These are phyloP conservation scores for Lepus timidus DNA, from an alignment of 2,113 vertebrate genomes.

Conservation along the genomic window DNA sequence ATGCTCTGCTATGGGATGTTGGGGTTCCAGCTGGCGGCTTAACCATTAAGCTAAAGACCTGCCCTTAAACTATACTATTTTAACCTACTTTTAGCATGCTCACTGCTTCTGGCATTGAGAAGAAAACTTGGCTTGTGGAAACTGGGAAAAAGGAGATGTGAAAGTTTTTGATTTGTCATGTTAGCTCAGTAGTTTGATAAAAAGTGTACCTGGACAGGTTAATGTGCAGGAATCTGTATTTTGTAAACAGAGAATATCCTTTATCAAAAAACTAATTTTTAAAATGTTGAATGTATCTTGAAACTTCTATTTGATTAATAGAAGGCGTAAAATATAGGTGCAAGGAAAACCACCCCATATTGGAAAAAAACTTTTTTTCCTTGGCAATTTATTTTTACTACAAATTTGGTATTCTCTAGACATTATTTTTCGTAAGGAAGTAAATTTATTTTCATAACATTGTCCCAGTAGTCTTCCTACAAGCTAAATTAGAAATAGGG, in stretches of 20 bases:
- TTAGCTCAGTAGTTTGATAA: conserved; percentile 26
- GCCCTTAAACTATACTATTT: neutral
- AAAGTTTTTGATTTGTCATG: conserved; percentile 9
- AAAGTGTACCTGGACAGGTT: conserved; percentile 23
- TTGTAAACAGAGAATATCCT: conserved; percentile 7
- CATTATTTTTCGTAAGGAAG: conserved; percentile 3
- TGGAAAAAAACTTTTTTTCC: conserved; percentile 8
- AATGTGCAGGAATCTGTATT: neutral
- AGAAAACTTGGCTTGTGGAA: conserved; percentile 18
- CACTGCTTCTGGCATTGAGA: neutral
- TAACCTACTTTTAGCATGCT: conserved; percentile 1
- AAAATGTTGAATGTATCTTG: neutral
- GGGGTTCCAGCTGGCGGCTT: too few species aligned
- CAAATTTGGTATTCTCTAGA: neutral
- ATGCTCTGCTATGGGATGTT: too few species aligned
- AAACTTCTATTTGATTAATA: conserved; percentile 29
- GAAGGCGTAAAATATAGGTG: neutral
- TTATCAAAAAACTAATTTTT: conserved; percentile 46
- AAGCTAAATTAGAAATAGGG: conserved; percentile 16
- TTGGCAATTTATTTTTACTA: conserved; percentile 44
- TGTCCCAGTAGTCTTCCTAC: neutral
- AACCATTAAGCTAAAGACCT: too few species aligned
- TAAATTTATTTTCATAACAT: conserved; percentile 54
- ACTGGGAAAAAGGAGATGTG: conserved; percentile 15
- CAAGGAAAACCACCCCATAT: neutral